Evolutionary conservation across 2,888 invertebrate genomes (phyloP), one percentile per base, ranked within the genome.

Genomic region (Drosophila paracracens): DNA sequence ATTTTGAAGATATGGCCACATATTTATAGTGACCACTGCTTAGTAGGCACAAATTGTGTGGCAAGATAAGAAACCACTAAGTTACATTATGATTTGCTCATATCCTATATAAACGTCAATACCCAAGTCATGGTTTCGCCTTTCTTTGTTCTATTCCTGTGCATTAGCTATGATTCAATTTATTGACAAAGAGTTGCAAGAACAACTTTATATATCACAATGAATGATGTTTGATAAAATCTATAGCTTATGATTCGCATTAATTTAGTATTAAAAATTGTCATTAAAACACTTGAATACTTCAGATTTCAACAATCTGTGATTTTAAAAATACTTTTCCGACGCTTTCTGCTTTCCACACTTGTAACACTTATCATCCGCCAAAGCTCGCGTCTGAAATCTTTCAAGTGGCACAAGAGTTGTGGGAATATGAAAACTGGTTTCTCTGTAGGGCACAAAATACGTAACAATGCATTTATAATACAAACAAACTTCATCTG

Each of bases 371-470:
- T 78, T 78, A 78, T 79, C 78, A 65, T 59, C 43, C 61, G 50
- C 64, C 54, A 59, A 63, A 61, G 53, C 53, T 52, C 38, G 52
- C 58, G 65, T 69, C 72, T 56, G 62, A 80, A 80, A 63, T 76
- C 52, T 62, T 62, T 79, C 80, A 79, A 80, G 78, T 76, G 78
- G 76, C 58, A 69, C 76, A 80, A 72, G 76, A 76, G 76, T 65
- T 78, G 78, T 78, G 80, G 78, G 78, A 80, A 79, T 76, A 79
- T 76, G 33, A 58, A 75, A 83, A 83, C 83, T 80, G 86, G 86
- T 83, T 83, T 76, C 76, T 76, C 86, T 88, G 73, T 80, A 85
- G 88, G 83, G 88, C 88, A 84, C 61, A 73, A 57, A 46, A 82
- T 88, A 81, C 88, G 88, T 88, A 88, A 88, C 79, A 76, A 56